These are phyloP conservation scores for Epirrhoe alternata DNA, from an alignment of 2,888 invertebrate species.

Conservation along the genomic window DNA sequence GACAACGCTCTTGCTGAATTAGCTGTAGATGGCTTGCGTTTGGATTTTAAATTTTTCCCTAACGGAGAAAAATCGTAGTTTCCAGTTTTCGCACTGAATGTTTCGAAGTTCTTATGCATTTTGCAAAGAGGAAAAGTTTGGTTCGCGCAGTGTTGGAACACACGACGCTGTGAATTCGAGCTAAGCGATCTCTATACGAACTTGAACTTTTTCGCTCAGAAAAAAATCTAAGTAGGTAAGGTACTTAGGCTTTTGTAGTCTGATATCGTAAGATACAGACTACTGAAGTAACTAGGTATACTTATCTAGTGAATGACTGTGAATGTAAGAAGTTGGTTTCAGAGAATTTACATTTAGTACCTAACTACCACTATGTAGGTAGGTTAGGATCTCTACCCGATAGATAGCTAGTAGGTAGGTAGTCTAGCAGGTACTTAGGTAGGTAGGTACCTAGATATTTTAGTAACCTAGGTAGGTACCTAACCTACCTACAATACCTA, in stretches of 20 bases:
- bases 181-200: slow-evolving; percentile 50
- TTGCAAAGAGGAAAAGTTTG: slow-evolving; percentile 77
- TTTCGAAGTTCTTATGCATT: slow-evolving; percentile 74
- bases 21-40: slow-evolving; percentile 49
- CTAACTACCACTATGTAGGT: neutral
- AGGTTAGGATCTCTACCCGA: neutral
- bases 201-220: slow-evolving; percentile 67
- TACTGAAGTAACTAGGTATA: too few relatives aligned
- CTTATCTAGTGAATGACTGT: too few relatives aligned
- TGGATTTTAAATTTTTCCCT: slow-evolving; percentile 50
- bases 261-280: too few relatives aligned
- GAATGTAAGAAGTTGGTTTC: too few relatives aligned
- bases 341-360: too few relatives aligned
- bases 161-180: slow-evolving; percentile 63
- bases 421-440: neutral
- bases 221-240: slow-evolving; percentile 52
- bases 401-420: too few relatives aligned
- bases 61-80: slow-evolving; percentile 55
- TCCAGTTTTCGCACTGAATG: slow-evolving; percentile 59
- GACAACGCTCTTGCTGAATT: slow-evolving; percentile 57
- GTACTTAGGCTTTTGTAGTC: too few relatives aligned
- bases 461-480: too few relatives aligned
- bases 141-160: slow-evolving; percentile 64
- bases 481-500: too few relatives aligned
- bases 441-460: neutral